Conservation (phyloP, 2,888 invertebrate genomes). For the Periphyllus acericola region DNA sequence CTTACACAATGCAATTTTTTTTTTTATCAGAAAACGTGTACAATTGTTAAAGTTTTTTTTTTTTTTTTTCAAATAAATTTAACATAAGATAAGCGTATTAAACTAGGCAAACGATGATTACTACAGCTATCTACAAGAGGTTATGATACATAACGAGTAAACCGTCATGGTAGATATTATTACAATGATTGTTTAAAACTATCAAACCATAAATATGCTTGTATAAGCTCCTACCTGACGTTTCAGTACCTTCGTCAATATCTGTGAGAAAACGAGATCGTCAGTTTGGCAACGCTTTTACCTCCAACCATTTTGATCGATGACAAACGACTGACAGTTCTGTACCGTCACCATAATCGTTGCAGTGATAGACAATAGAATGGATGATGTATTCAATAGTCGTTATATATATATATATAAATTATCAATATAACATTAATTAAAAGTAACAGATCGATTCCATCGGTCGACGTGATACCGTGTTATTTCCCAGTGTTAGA, state of each 20-base stretch:
- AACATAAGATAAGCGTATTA: no score
- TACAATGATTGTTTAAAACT: no score
- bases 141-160: no score
- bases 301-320: background rate
- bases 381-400: background rate
- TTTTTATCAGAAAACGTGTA: no score
- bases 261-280: background rate
- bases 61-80: no score
- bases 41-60: no score
- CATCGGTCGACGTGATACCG: background rate
- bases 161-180: no score
- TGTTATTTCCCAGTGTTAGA: background rate
- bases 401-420: no score
- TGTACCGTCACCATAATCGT: background rate
- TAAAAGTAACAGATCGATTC: background rate
- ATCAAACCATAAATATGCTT: no score
- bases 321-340: constrained; percentile 1
- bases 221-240: background rate
- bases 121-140: no score
- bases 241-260: background rate
- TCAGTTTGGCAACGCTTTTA: background rate
- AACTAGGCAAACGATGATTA: no score
- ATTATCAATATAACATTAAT: background rate
- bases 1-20: no score
- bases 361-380: background rate